Conservation (phyloP, 2,113 vertebrate species). For the Tauraco erythrolophus region DNA sequence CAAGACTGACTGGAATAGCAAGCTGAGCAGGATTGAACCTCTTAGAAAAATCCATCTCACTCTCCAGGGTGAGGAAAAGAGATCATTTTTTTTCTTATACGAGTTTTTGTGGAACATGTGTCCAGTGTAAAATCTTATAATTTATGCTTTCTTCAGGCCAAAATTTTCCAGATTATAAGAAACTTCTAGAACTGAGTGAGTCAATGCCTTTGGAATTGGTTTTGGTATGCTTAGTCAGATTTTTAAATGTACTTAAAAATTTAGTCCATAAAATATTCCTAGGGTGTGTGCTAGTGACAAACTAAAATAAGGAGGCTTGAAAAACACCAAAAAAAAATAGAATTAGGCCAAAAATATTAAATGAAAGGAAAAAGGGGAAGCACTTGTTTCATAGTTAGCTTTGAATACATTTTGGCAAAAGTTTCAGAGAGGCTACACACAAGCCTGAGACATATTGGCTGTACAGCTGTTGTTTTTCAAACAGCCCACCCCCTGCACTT, state of each 20-base stretch:
- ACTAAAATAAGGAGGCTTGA: neutral
- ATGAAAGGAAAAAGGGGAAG: neutral
- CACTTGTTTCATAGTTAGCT: neutral
- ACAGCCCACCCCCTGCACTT: neutral
- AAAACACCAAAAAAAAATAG: neutral
- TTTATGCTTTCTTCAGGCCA: neutral
- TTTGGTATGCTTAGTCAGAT: neutral
- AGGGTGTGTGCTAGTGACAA: neutral
- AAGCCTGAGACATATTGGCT: neutral
- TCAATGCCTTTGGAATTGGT: neutral
- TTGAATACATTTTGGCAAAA: neutral
- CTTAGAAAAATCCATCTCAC: neutral
- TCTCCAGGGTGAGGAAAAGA: neutral
- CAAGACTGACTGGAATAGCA: neutral
- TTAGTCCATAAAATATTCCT: neutral
- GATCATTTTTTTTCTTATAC: neutral
- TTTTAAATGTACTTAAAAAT: neutral
- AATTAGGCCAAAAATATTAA: neutral
- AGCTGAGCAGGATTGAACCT: neutral
- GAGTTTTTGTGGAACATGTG: neutral
- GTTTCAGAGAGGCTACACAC: neutral
- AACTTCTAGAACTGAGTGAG: neutral
- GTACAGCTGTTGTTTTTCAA: slow-evolving; percentile 50
- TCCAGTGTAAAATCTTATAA: neutral
- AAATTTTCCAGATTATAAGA: neutral